Evolutionary conservation across 2,113 vertebrate genomes (phyloP).

Genomic region (Tragelaphus buxtoni): DNA sequence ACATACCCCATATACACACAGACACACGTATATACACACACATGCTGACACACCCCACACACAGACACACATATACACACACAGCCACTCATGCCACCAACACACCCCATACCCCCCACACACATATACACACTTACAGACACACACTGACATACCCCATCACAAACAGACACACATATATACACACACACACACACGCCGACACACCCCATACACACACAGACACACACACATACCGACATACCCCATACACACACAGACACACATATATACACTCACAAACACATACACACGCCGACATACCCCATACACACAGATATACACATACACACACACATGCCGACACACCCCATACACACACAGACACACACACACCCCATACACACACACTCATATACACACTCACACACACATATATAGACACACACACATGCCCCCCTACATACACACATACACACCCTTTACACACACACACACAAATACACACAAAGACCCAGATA

Average conservation of each 20-base stretch:
- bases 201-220: too few relatives aligned
- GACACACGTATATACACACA: not conserved
- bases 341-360: too few relatives aligned
- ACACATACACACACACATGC: not conserved
- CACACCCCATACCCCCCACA: not conserved
- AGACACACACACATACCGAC: fast-evolving
- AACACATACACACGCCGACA: too few relatives aligned
- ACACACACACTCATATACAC: not conserved
- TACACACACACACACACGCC: too few relatives aligned
- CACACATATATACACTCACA: too few relatives aligned
- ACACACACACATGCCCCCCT: not conserved
- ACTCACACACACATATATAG: not conserved
- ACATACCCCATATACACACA: not conserved
- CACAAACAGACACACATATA: too few relatives aligned
- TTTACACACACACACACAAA: not conserved
- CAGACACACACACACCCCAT: not conserved
- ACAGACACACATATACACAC: too few relatives aligned
- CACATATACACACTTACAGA: too few relatives aligned
- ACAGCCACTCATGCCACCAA: fast-evolving
- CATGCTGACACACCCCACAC: not conserved
- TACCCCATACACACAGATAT: too few relatives aligned
- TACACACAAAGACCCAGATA: not conserved
- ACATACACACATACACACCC: not conserved
- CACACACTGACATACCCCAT: too few relatives aligned
- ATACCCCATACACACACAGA: too few relatives aligned